Percentiles rank a stretch among this genome's conserved stretches.
Conservation (phyloP, 2,797 vertebrate species). For the Phataginus tetradactyla region DNA sequence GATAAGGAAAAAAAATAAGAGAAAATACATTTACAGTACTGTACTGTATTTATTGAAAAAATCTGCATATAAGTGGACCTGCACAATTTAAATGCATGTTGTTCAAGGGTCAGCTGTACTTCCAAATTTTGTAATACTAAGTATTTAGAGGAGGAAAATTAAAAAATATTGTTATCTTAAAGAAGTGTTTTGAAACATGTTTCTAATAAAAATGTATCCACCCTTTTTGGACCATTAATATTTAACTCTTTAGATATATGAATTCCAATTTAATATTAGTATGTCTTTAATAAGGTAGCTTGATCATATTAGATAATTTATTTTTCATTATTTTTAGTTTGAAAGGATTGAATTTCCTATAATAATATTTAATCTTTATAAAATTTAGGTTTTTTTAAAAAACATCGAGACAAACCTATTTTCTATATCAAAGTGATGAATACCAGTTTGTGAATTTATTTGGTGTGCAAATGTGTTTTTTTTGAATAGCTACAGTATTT, state of each 20-base stretch:
- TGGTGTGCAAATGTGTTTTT: neutral
- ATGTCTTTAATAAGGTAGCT: neutral
- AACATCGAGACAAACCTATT: neutral
- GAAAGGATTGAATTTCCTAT: neutral
- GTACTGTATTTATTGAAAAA: too few species aligned
- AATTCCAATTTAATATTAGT: neutral
- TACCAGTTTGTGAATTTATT: neutral
- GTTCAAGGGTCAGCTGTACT: neutral
- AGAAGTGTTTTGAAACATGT: slow-evolving; percentile 20
- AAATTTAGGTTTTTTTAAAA: slow-evolving; percentile 44
- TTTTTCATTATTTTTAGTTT: neutral
- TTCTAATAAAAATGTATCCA: neutral
- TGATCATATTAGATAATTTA: neutral
- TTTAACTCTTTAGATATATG: neutral
- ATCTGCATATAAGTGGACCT: too few species aligned
- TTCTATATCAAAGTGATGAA: neutral
- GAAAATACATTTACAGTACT: too few species aligned
- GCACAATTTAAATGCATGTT: too few species aligned
- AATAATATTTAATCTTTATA: neutral
- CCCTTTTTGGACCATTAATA: neutral
- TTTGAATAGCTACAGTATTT: neutral
- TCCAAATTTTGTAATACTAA: slow-evolving; percentile 64
- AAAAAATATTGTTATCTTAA: neutral
- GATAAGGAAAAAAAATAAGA: too few species aligned
- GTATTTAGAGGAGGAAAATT: neutral